Evolutionary conservation across 2,797 vertebrate species (phyloP), one percentile per base, ranked within the genome.

Genomic region (Lateolabrax maculatus): DNA sequence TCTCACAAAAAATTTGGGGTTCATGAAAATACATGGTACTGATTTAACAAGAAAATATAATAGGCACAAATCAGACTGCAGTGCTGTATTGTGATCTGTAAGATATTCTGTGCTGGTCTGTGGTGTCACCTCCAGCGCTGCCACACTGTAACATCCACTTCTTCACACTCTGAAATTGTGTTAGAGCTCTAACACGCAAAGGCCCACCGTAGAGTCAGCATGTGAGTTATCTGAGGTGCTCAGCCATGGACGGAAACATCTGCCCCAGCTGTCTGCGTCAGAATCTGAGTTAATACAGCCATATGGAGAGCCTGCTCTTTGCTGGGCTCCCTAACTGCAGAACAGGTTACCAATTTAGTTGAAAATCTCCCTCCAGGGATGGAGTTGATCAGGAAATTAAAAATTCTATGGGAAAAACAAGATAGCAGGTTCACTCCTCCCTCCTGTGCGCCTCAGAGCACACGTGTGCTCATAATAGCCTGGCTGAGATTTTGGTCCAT

Each of bases 371-470:
- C 85, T 71, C 81, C 51, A 1, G 77, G 79, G 82, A 79, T 62
- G 9, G 19, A 76, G 79, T 63, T 68, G 74, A 88, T 87, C 87
- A 92, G 88, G 91, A 93, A 93, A 93, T 93, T 80, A 89, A 92
- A 90, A 78, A 82, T 79, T 80, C 65, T 73, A 58, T 60, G 51
- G 2, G 71, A 87, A 87, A 88, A 87, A 80, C 83, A 84, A 79
- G 83, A 89, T 78, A 85, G 77, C 58, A 3, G 62, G 56, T 80
- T 71, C 79, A 29, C 44, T 48, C 39, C 34, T 16, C 56, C 69
- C 68, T 39, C 48, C 56, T 34, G 1, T 36, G 27, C 1, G 25
- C 62, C 80, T 71, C 56, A 15, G 48, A 53, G 34, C 68, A 56
- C 79, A 77, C 23, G 10, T 39, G 34, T 5, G 2, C 62, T 49